These are phyloP conservation scores for Lycia hirtaria DNA, from an alignment of 2,888 invertebrate genomes.

Conservation along the genomic window DNA sequence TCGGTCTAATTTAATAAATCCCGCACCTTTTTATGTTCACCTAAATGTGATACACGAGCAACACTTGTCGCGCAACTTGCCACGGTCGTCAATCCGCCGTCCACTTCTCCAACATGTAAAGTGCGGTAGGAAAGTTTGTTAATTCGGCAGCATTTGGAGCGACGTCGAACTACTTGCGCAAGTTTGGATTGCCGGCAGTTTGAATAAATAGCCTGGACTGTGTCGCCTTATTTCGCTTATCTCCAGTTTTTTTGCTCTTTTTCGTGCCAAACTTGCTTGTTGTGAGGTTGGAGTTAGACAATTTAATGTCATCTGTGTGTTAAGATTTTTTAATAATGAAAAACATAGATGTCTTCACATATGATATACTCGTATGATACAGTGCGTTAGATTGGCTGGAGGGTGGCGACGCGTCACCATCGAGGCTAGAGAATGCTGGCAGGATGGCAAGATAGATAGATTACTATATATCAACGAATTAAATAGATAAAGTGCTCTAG, in stretches of 20 bases:
- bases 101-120: conserved; percentile 23
- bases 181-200: conserved; percentile 68
- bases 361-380: too few relatives aligned
- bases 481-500: too few relatives aligned
- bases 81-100: conserved; percentile 21
- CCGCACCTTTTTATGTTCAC: neutral
- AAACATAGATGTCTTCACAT: too few relatives aligned
- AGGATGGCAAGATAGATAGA: too few relatives aligned
- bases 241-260: conserved; percentile 11
- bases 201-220: conserved; percentile 55
- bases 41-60: neutral
- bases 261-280: conserved; percentile 16
- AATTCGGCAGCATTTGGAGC: conserved; percentile 62
- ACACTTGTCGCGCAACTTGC: conserved; percentile 18
- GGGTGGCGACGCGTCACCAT: too few relatives aligned
- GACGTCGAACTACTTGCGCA: conserved; percentile 53
- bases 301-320: neutral
- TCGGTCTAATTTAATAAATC: too few relatives aligned
- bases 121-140: conserved; percentile 57
- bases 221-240: conserved; percentile 21
- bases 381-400: too few relatives aligned
- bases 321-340: neutral
- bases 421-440: too few relatives aligned
- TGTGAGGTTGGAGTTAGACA: conserved; percentile 27
- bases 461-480: too few relatives aligned